These are phyloP conservation scores for Rhipidura dahli DNA, from an alignment of 2,113 vertebrate species.

Conservation along the genomic window DNA sequence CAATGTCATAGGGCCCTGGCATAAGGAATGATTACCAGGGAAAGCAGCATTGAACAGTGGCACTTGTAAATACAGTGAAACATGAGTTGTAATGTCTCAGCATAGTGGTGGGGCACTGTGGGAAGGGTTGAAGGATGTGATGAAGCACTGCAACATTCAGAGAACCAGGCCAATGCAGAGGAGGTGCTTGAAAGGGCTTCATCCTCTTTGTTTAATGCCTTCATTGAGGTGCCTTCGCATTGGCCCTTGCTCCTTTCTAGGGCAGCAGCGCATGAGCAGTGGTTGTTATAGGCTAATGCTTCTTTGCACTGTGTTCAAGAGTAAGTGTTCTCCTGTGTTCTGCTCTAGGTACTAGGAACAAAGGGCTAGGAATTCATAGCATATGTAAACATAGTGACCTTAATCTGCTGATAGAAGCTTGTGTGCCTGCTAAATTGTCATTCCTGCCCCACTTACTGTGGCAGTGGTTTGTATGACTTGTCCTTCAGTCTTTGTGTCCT, in stretches of 20 bases:
- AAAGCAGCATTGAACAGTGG: neutral
- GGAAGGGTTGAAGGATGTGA: neutral
- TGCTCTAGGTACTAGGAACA: neutral
- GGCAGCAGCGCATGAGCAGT: rapidly evolving
- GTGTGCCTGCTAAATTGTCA: neutral
- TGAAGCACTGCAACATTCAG: neutral
- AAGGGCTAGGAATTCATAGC: neutral
- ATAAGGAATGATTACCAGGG: neutral
- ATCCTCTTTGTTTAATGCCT: neutral
- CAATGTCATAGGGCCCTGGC: neutral
- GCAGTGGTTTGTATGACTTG: neutral
- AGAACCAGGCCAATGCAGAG: neutral
- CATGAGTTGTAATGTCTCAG: neutral
- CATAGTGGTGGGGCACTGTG: neutral
- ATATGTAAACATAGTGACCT: neutral
- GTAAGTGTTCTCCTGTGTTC: neutral
- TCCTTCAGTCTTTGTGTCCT: neutral
- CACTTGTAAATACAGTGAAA: neutral
- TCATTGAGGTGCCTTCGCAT: neutral
- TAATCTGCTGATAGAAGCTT: constrained; percentile 26
- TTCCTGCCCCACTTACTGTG: neutral
- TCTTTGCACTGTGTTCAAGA: neutral
- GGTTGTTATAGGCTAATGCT: neutral
- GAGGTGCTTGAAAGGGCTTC: neutral
- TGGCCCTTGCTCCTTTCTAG: neutral